Percentiles rank a stretch among this genome's conserved stretches.
Conservation (phyloP, 37 sponge, comb jelly and placozoan genomes). For the Cladorhizidae sp. region DNA sequence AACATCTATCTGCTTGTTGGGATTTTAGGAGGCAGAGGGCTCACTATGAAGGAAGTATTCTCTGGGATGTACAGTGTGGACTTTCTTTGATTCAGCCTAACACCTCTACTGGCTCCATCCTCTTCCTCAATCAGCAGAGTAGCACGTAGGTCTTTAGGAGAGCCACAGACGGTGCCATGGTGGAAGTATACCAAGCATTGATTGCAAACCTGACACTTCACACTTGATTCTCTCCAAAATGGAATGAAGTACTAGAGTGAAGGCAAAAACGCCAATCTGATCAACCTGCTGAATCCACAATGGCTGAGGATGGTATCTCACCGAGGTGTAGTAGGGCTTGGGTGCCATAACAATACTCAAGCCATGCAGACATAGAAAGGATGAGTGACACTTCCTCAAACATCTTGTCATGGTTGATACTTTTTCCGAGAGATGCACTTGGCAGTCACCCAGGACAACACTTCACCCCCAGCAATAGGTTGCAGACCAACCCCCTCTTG, state of each 20-base stretch:
- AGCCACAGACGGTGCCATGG: conserved; percentile 4
- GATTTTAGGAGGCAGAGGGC: not conserved
- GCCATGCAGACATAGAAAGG: not conserved
- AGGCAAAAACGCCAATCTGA: not conserved
- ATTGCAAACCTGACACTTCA: not conserved
- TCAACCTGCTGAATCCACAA: not conserved
- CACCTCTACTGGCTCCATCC: too few relatives aligned
- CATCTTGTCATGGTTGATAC: not conserved
- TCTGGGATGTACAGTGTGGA: not conserved
- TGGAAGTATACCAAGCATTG: conserved; percentile 10
- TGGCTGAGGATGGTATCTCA: conserved; percentile 9
- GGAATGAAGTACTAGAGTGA: not conserved
- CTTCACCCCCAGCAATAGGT: conserved; percentile 30
- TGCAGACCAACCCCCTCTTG: conserved; percentile 9
- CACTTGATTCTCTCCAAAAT: conserved; percentile 7
- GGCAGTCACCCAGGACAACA: conserved; percentile 3
- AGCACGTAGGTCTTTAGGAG: not conserved
- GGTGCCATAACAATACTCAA: conserved; percentile 11
- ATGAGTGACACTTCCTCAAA: conserved; percentile 1
- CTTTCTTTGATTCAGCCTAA: not conserved
- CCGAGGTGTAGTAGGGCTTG: conserved; percentile 10
- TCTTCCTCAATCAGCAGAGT: not conserved
- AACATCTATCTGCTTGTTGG: not conserved
- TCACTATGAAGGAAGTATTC: not conserved
- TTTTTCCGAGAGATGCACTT: not conserved